Evolutionary conservation across 2,797 vertebrate species (phyloP), one percentile per base, ranked within the genome.

Genomic region (Sebastes hopkinsi): DNA sequence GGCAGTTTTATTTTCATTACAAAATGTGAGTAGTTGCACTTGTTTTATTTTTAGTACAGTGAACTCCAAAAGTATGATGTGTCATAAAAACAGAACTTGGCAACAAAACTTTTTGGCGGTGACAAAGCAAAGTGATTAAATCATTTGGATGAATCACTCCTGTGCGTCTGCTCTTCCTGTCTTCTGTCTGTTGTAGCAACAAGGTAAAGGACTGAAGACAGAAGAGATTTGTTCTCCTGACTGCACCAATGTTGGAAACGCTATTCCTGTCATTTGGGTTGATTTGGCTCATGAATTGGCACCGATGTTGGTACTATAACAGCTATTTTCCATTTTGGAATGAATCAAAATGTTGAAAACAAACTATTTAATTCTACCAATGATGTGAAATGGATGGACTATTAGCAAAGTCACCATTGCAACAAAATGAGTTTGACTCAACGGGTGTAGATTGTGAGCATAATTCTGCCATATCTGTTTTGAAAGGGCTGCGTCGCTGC

Each of bases 81-180:
- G 25, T 34, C 52, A 69, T 42, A 29, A 54, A 58, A 34, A 23
- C 46, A 29, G 6, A 62, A 59, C 38, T 38, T 38, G 30, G 8
- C 32, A 46, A 52, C 27, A 22, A 68, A 65, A 34, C 11, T 14
- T 67, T 72, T 56, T 13, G 22, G 8, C 20, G 32, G 55, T 25
- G 50, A 30, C 16, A 20, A 59, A 52, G 29, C 55, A 69, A 61
- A 66, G 27, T 29, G 5, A 18, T 30, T 36, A 25, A n/a, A 59
- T 56, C 8, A 54, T 54, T 72, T 38, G 64, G 42, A 50, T 77
- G 65, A 71, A 34, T 76, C 72, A 68, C 68, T 50, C 13, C 11
- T 60, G 8, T 58, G 27, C 12, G 12, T 22, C 13, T 30, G 8
- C 30, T 62, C 4, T n/a, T 34, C 22, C 23, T 67, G 25, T 25